phyloP scores from a whole-genome alignment of 2,113 vertebrate species.

The Mobula hypostoma region DNA sequence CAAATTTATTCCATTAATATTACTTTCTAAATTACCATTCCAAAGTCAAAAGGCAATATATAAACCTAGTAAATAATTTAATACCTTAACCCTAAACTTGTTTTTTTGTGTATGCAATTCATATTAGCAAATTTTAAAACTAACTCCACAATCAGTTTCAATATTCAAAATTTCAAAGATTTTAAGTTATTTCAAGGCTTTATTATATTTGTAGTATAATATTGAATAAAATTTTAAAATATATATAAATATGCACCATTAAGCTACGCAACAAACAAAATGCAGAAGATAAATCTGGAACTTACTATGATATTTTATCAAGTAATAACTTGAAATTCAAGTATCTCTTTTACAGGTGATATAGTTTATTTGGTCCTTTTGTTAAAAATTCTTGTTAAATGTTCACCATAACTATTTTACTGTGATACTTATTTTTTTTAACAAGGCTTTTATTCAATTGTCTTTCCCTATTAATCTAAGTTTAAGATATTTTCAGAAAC shows the following conservation, averaged over 20 bases:
- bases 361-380: neutral
- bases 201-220: neutral
- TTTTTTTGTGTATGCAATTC: neutral
- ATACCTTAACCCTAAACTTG: neutral
- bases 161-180: neutral
- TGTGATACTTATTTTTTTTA: neutral
- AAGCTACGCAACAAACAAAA: neutral
- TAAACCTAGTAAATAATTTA: neutral
- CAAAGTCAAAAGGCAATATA: neutral
- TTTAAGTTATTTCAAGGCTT: neutral
- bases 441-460: neutral
- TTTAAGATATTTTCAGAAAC: neutral
- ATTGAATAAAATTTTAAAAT: neutral
- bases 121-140: neutral
- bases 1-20: constrained; percentile 6
- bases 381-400: neutral
- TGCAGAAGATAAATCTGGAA: neutral
- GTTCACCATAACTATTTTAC: no score
- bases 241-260: neutral
- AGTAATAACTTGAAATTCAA: neutral
- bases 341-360: neutral
- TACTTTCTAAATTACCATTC: neutral
- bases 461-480: neutral
- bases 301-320: neutral
- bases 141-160: neutral